Base-by-base conservation (phyloP, 1,140 invertebrate genomes). In the Meloidogyne hapla region DNA sequence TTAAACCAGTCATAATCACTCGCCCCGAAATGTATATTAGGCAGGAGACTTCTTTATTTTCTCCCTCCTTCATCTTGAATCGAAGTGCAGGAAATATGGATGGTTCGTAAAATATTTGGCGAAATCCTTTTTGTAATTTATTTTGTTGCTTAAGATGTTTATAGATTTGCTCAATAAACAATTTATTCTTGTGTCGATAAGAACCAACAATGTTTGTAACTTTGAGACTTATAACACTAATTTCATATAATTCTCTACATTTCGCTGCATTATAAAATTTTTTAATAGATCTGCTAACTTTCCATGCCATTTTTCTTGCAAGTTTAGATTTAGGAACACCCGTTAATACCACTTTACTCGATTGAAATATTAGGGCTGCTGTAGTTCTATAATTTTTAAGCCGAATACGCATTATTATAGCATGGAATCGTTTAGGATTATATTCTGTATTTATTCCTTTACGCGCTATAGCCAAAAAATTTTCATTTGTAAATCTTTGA, bases 11-110 rank as follows among this genome's bases (percentile, higher is more conserved):
- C 4, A 69, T 10, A 33, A 69, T 69, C 9, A 38, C 25, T 25
- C 48, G 40, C 6, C 66, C 66, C 18, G 66, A 68, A 3, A 68
- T 68, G 66, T 68, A 68, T 23, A 68, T 21, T n/a, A 68, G 66
- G 6, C 21, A 26, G 0, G 66, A 40, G 25, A 23, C 66, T 1
- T 5, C 25, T 68, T 9, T 42, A 1, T 26, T 10, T 26, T 38
- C 28, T 12, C 12, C 48, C 3, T 45, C 40, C 28, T 13, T n/a
- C 33, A 21, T 26, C 9, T 26, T 68, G 66, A 33, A 68, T 21
- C 66, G n/a, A 5, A 68, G 25, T 42, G 66, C 66, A 0, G 66
- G 66, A 25, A 68, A 68, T n/a, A 68, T 68, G 21, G 21, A 26
- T 12, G 66, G 66, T 5, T 68, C 66, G 9, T 68, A 68, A 26